These are phyloP conservation scores for Diplogasteroides magnus DNA, from an alignment of 1,140 invertebrate genomes.

Conservation along the genomic window DNA sequence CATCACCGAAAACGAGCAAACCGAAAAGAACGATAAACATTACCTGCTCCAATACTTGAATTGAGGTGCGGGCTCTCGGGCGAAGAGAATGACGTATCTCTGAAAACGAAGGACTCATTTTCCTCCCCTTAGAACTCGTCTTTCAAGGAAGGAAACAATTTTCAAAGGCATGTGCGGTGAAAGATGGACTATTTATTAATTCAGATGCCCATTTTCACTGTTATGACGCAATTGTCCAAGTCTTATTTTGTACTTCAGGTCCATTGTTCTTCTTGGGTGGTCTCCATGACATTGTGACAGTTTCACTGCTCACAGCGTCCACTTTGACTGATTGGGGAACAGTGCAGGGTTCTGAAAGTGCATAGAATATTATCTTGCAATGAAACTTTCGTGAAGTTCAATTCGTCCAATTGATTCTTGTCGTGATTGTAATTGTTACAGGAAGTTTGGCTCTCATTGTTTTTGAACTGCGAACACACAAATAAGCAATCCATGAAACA, in stretches of 20 bases:
- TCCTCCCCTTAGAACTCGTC: no score
- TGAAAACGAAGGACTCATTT: no score
- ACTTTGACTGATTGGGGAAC: slow-evolving; percentile 50
- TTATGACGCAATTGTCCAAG: not conserved
- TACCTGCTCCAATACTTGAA: slow-evolving; percentile 48
- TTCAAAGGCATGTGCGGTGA: not conserved
- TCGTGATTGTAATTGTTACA: no score
- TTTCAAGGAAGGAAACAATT: no score
- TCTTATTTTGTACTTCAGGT: slow-evolving; percentile 32
- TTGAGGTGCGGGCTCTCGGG: slow-evolving; percentile 53
- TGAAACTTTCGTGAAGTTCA: not conserved
- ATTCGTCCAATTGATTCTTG: not conserved
- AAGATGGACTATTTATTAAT: not conserved
- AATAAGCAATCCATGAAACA: not conserved
- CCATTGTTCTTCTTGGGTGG: slow-evolving; percentile 53
- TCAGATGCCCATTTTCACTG: not conserved
- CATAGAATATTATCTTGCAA: not conserved
- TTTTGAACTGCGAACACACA: not conserved
- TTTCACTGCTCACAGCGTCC: slow-evolving; percentile 51
- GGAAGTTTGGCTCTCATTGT: not conserved
- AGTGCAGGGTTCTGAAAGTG: slow-evolving; percentile 47
- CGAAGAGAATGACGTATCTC: slow-evolving; percentile 49
- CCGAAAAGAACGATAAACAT: no score
- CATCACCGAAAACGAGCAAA: no score
- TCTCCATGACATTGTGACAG: slow-evolving; percentile 49